Conservation (phyloP, 2,113 vertebrate genomes). For the Myxocyprinus asiaticus region DNA sequence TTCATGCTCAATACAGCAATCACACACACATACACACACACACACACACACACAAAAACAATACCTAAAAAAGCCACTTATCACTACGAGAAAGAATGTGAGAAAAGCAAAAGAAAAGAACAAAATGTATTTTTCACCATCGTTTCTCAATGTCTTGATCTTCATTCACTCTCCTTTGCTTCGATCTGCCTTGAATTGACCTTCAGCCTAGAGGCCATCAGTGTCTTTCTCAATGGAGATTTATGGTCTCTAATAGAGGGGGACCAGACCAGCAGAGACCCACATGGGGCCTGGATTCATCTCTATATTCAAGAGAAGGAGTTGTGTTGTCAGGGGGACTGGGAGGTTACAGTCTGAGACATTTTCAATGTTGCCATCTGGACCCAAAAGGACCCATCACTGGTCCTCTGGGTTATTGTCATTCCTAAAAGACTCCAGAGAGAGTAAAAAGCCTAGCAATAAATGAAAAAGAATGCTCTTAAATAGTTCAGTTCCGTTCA, state of each 20-base stretch:
- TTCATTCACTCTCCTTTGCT: constrained; percentile 63
- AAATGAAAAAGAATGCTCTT: background rate
- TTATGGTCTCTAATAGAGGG: constrained; percentile 73
- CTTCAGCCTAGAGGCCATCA: constrained; percentile 52
- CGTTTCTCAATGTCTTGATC: constrained; percentile 57
- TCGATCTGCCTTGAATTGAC: constrained; percentile 63
- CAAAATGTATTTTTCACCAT: constrained; percentile 15
- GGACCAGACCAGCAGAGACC: constrained; percentile 60
- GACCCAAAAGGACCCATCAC: constrained; percentile 43
- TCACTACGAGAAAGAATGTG: constrained; percentile 1
- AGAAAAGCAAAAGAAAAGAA: constrained; percentile 37
- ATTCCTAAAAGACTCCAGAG: constrained; percentile 3
- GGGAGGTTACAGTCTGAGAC: constrained; percentile 54
- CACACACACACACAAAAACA: too few species aligned
- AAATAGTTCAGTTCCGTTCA: constrained; percentile 6
- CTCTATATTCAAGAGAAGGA: constrained; percentile 61
- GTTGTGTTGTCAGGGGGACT: constrained; percentile 16
- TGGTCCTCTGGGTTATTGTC: background rate
- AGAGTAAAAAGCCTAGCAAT: constrained; percentile 6
- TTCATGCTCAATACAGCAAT: background rate
- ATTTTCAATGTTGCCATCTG: constrained; percentile 72
- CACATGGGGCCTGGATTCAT: constrained; percentile 57
- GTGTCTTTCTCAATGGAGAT: constrained; percentile 70
- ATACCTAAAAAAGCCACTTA: background rate
- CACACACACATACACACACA: constrained; percentile 27